Base-by-base conservation (phyloP, 2,888 invertebrate species). In the Busseola fusca region DNA sequence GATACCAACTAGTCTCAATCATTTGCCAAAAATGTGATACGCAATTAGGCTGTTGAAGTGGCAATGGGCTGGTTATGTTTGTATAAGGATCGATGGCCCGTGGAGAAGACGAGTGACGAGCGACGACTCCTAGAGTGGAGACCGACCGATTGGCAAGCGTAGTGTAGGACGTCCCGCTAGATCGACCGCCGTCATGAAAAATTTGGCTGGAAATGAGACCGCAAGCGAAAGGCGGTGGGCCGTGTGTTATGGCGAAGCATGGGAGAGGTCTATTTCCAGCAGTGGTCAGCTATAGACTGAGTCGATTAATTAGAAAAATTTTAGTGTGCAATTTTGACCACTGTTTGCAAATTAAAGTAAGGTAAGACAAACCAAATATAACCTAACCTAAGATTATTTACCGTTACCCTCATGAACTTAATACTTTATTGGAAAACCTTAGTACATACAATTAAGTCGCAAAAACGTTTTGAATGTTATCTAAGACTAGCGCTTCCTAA, bases 361-460 rank as follows among this genome's bases (percentile, higher is more conserved):
- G 18, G 6, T n/a, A 52, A 34, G 40, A 64, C 37, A 40, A 18
- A n/a, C 27, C 40, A 21, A 63, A 37, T 37, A 14, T 25, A 63
- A 40, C 30, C 6, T 25, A 45, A 62, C 30, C 6, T 25, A 45
- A 62, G 40, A 64, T 21, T 30, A 16, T 42, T 37, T 14, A 64
- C 52, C 40, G 58, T 58, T 66, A 57, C 14, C 21, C 10, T 66
- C 52, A 40, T 57, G 3, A 52, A 54, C n/a, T 54, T 66, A 62
- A 50, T 42, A 48, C 14, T 27, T 34, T 50, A 59, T 59, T 66
- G 65, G 73, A 52, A 73, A 79, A 72, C 16, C 3, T 37, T 45
- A 48, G 21, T 59, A 40, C 30, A 18, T 48, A 48, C 14, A 27
- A 59, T 69, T 42, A 52, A 62, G n/a, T 30, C 7, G 10, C 21